Evolutionary conservation across 2,888 invertebrate species (phyloP), one percentile per base, ranked within the genome.

Genomic region (Stenodema calcarata): DNA sequence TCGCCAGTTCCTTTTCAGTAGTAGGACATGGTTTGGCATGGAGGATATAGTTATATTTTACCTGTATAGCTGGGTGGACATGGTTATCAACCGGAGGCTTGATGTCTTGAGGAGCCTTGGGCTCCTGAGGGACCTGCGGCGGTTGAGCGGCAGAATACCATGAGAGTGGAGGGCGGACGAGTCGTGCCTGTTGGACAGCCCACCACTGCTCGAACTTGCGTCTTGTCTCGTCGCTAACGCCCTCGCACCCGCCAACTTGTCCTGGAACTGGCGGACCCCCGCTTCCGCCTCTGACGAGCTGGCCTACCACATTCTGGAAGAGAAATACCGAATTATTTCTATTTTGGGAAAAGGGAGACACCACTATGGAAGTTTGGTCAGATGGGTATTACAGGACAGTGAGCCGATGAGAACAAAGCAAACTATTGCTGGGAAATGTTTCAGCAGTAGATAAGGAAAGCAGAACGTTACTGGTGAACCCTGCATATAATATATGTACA

Each of bases 171-270:
- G 88, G 88, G 23, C 88, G 87, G 79, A 94, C 94, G 80, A 95
- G 93, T 30, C 89, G 87, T 35, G 94, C 94, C 83, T 95, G 93
- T 90, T 96, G 96, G 86, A 94, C 93, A 70, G 94, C 94, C 94
- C 96, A 96, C 98, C 98, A 98, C 87, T 96, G 95, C 90, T 98
- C 97, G 91, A 98, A 98, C 91, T 96, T 96, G 87, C 96, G 93
- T 35, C 96, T 94, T 90, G 95, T 94, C 82, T 98, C 98, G 89
- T 97, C 97, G 0, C 95, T 94, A 75, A 95, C 93, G 3, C 95
- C 93, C 30, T 94, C 94, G 12, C 93, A 92, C 35, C 94, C 93
- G 41, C 82, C 86, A 41, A 35, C 35, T 62, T 41, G 70, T 3
- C 50, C 75, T 97, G 94, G 90, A 96, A 96, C 88, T 97, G 94